Percentiles rank a stretch among this genome's conserved stretches.
Evolutionary conservation across 2,113 vertebrate species (phyloP).

Genomic region (human (Homo sapiens)): GRCh38 chr2:113797001-113797500

Average conservation of each 20-base stretch:
- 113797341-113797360: background rate
- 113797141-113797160: too few species aligned
- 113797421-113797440: background rate
- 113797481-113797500: background rate
- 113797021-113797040: too few species aligned
- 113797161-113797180: too few species aligned
- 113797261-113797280: background rate
- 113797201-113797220: too few species aligned
- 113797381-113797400: constrained; percentile 24
- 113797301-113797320: background rate
- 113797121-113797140: too few species aligned
- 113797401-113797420: background rate
- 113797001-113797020: too few species aligned
- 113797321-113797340: background rate
- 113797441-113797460: background rate
- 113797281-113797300: background rate
- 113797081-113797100: too few species aligned
- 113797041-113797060: too few species aligned
- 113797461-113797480: background rate
- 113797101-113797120: too few species aligned
- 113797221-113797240: too few species aligned
- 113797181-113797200: too few species aligned
- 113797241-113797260: background rate
- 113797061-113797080: too few species aligned
- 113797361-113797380: background rate